Evolutionary conservation across 2,797 vertebrate genomes (phyloP).

Genomic region (Bucorvus abyssinicus): DNA sequence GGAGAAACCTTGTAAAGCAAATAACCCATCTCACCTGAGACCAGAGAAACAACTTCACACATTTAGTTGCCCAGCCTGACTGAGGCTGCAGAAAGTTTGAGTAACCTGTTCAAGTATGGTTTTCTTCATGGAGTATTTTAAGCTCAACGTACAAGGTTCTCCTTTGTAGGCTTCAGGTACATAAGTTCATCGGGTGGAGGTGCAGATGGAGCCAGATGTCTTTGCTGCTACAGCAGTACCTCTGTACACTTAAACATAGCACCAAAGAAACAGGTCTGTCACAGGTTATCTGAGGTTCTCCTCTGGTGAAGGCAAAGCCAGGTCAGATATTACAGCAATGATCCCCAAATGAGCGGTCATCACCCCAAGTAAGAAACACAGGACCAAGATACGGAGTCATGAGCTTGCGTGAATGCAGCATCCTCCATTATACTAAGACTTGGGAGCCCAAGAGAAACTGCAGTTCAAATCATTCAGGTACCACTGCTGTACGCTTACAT

Average conservation of each 20-base stretch:
- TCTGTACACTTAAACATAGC: not conserved
- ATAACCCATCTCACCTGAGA: not conserved
- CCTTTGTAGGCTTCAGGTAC: not conserved
- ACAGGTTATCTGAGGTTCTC: not conserved
- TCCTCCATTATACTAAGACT: not conserved
- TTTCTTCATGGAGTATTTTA: not conserved
- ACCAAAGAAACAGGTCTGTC: not conserved
- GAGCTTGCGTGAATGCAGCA: not conserved
- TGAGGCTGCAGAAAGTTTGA: not conserved
- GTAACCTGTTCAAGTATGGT: not conserved
- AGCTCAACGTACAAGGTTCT: not conserved
- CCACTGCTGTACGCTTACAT: not conserved
- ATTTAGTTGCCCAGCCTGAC: not conserved
- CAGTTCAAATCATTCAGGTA: not conserved
- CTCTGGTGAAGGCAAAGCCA: not conserved
- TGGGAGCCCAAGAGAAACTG: not conserved
- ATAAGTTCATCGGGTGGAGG: rapidly evolving
- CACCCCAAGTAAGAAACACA: not conserved
- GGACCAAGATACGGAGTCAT: not conserved
- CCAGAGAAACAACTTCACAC: not conserved
- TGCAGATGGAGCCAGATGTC: not conserved
- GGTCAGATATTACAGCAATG: not conserved
- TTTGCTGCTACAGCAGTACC: not conserved
- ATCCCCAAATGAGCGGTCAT: not conserved
- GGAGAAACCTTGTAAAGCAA: not conserved